Evolutionary conservation across 35 echinoderm and acorn worm genomes (phyloP), one percentile per base, ranked within the genome.

Genomic region (Eucidaris tribuloides): DNA sequence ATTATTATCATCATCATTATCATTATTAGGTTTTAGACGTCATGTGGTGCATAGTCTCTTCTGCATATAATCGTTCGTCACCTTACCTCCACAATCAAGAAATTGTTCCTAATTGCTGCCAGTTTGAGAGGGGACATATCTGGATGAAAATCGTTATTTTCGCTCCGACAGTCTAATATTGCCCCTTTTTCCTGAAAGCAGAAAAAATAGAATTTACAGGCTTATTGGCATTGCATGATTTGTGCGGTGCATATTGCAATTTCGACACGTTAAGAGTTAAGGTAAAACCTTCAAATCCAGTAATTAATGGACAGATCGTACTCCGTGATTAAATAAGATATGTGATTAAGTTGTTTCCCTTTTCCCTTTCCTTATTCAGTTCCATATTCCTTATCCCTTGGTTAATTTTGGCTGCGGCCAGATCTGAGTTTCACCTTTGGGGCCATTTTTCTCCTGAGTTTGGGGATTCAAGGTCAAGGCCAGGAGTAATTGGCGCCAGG

Each of bases 11-110:
- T n/a, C n/a, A n/a, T n/a, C n/a, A n/a, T n/a, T n/a, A n/a, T n/a
- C n/a, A n/a, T n/a, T n/a, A n/a, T n/a, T n/a, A n/a, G n/a, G n/a
- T n/a, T n/a, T n/a, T n/a, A n/a, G n/a, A n/a, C n/a, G n/a, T n/a
- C n/a, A n/a, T n/a, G n/a, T n/a, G n/a, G n/a, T n/a, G n/a, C n/a
- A n/a, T n/a, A n/a, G n/a, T n/a, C n/a, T n/a, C n/a, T n/a, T n/a
- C n/a, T n/a, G n/a, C n/a, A n/a, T n/a, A n/a, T n/a, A n/a, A n/a
- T n/a, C n/a, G n/a, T n/a, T n/a, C n/a, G n/a, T n/a, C n/a, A n/a
- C n/a, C 68, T 1, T 82, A 89, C 86, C 86, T 89, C 79, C 39
- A 89, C 79, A 14, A 89, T 89, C 3, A 46, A 32, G 40, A 81
- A 89, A 46, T 81, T 80, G 49, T 89, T 89, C 1, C 59, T 41